Evolutionary conservation across 2,797 vertebrate species (phyloP).

Genomic region (Cynodonichthys magdalenae): DNA sequence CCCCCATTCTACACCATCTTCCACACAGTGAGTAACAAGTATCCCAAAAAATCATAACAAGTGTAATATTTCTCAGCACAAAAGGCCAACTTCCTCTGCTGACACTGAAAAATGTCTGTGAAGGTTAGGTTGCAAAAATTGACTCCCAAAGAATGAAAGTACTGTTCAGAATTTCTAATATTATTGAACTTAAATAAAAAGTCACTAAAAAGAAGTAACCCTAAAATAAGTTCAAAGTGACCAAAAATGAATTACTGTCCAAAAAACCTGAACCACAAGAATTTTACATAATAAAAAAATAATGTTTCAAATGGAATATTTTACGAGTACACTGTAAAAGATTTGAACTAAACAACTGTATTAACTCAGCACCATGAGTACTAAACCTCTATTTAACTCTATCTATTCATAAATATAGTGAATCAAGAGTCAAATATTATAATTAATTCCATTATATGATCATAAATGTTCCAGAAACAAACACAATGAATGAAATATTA

Average conservation of each 20-base stretch:
- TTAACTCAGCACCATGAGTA: background rate
- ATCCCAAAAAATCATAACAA: background rate
- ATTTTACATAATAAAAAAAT: background rate
- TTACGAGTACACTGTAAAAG: background rate
- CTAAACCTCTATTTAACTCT: too few species aligned
- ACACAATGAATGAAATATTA: too few species aligned
- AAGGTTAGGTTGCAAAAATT: conserved; percentile 1
- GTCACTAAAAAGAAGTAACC: background rate
- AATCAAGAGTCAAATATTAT: too few species aligned
- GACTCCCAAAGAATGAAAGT: background rate
- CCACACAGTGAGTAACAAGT: background rate
- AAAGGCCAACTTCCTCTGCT: background rate
- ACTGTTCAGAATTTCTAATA: conserved; percentile 17
- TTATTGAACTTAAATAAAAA: conserved; percentile 1
- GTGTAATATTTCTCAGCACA: background rate
- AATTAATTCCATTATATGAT: too few species aligned
- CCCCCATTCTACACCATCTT: too few species aligned
- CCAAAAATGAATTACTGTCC: conserved; percentile 4
- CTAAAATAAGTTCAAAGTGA: background rate
- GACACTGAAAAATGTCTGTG: background rate
- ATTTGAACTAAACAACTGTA: too few species aligned
- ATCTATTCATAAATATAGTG: too few species aligned
- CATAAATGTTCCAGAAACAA: too few species aligned
- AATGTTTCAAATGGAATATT: background rate
- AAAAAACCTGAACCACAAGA: background rate